Evolutionary conservation across 2,888 invertebrate species (phyloP).

Genomic region (Drosophila paucipuncta): DNA sequence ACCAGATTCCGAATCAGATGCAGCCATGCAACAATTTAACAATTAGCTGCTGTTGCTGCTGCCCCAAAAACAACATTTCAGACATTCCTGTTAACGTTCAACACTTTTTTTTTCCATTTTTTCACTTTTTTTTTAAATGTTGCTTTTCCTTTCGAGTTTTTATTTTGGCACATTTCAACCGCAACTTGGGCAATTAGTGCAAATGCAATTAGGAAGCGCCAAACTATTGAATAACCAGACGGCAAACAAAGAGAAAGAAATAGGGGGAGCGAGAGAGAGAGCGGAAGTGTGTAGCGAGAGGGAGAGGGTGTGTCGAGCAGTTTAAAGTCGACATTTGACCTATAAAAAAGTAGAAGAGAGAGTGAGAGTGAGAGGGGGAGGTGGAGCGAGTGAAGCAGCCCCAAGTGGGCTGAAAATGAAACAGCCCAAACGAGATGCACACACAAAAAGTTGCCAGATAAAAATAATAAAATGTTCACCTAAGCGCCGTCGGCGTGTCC

Average conservation of each 20-base stretch:
- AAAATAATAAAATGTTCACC: slow-evolving; percentile 46
- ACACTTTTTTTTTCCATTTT: neutral
- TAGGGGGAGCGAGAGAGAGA: neutral
- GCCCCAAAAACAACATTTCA: slow-evolving; percentile 40
- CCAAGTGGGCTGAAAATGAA: slow-evolving; percentile 21
- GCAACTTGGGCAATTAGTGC: slow-evolving; percentile 68
- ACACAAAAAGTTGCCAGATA: slow-evolving; percentile 38
- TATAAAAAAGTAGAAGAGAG: slow-evolving; percentile 50
- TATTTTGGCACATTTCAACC: slow-evolving; percentile 69
- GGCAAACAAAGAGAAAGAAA: slow-evolving; percentile 1
- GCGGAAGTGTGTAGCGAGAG: slow-evolving; percentile 15
- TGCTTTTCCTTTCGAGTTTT: slow-evolving; percentile 4
- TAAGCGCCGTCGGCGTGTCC: slow-evolving; percentile 55
- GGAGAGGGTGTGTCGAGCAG: neutral
- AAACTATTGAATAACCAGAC: slow-evolving; percentile 70
- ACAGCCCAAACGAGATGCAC: slow-evolving; percentile 59
- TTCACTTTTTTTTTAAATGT: neutral
- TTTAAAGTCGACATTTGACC: slow-evolving; percentile 50
- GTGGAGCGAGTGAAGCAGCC: neutral
- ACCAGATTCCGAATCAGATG: slow-evolving; percentile 35
- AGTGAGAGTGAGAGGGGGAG: neutral
- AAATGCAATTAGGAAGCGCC: slow-evolving; percentile 74
- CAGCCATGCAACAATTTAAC: slow-evolving; percentile 59
- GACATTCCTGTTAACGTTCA: slow-evolving; percentile 36
- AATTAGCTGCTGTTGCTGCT: slow-evolving; percentile 28